A percentile compares a stretch with the other conserved stretches of the same genome.
Conservation (phyloP, 1,140 invertebrate genomes). For the Temnothorax curvispinosus region DNA sequence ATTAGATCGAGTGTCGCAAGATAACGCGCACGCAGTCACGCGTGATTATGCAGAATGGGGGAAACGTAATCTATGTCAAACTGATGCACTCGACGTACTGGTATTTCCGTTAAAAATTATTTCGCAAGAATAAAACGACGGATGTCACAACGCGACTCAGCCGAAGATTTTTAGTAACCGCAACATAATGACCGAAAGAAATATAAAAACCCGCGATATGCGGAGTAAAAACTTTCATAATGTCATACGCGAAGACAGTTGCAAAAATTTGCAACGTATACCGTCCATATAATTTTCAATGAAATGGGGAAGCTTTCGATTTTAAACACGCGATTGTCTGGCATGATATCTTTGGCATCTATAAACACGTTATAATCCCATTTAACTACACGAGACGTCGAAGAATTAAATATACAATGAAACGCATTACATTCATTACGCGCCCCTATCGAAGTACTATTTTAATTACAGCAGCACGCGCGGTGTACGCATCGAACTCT, state of each 20-base stretch:
- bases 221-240: background rate
- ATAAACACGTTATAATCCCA: slow-evolving; percentile 30
- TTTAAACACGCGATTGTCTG: background rate
- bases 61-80: slow-evolving; percentile 8
- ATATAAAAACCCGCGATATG: background rate
- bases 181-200: background rate
- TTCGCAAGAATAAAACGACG: background rate
- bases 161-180: background rate
- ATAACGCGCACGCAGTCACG: slow-evolving; percentile 36
- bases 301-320: background rate
- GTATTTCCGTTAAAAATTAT: slow-evolving; percentile 21
- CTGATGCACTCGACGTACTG: background rate
- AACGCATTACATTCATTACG: slow-evolving; percentile 50
- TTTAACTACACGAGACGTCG: slow-evolving; percentile 18
- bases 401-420: slow-evolving; percentile 51
- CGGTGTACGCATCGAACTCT: slow-evolving; percentile 7
- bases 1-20: slow-evolving; percentile 50
- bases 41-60: slow-evolving; percentile 3
- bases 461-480: slow-evolving; percentile 43
- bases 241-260: background rate
- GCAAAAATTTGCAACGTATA: background rate
- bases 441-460: slow-evolving; percentile 44
- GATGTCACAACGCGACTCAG: background rate
- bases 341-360: background rate
- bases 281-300: background rate